Evolutionary conservation across 1,140 invertebrate genomes (phyloP).

Genomic region (Aradophagus sp.): DNA sequence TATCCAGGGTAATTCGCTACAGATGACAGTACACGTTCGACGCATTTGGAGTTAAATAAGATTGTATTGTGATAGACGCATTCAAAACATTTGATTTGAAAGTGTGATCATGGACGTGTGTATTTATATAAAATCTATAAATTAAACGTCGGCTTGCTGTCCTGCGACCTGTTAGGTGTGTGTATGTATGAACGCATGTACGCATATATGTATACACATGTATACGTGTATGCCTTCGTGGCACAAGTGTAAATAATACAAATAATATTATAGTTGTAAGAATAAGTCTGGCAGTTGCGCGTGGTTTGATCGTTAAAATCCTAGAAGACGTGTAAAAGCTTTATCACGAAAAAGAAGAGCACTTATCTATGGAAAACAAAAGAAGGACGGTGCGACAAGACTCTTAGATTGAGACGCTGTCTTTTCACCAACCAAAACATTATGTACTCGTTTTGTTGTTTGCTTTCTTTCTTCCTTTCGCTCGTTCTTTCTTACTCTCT

Average conservation of each 20-base stretch:
- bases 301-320: constrained; percentile 43
- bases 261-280: constrained; percentile 44
- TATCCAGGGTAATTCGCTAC: constrained; percentile 5
- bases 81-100: constrained; percentile 26
- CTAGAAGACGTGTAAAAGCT: constrained; percentile 51
- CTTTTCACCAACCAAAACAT: constrained; percentile 38
- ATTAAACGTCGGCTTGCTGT: too few species aligned
- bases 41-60: too few species aligned
- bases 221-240: constrained; percentile 28
- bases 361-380: constrained; percentile 61
- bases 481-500: constrained; percentile 11
- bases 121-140: too few species aligned
- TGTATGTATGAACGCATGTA: too few species aligned
- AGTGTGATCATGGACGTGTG: constrained; percentile 32
- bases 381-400: constrained; percentile 56
- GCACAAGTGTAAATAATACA: constrained; percentile 50
- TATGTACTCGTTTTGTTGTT: constrained; percentile 28
- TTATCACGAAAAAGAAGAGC: constrained; percentile 52
- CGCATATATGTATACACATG: too few species aligned
- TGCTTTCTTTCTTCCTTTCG: constrained; percentile 17
- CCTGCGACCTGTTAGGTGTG: too few species aligned
- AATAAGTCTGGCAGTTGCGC: constrained; percentile 56
- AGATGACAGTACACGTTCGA: constrained; percentile 10
- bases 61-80: too few species aligned
- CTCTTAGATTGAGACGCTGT: constrained; percentile 39